phyloP scores from a whole-genome alignment of 2,113 vertebrate species.

The Neolamprologus kungweensis region DNA sequence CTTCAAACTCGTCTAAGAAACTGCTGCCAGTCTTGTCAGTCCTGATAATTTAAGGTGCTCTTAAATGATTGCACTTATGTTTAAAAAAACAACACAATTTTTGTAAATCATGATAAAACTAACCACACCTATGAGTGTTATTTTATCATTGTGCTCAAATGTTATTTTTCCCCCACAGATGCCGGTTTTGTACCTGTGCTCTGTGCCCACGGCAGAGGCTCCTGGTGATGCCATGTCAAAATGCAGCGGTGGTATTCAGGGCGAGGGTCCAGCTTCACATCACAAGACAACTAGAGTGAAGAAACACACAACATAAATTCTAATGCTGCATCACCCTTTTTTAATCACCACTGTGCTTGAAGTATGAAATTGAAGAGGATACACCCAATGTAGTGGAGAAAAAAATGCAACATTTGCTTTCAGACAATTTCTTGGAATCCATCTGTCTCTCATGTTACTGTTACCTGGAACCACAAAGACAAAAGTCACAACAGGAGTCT shows the following conservation, averaged over 20 bases:
- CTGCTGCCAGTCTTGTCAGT: not conserved
- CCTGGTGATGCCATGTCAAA: constrained; percentile 99
- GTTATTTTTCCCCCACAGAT: not conserved
- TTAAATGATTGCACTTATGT: not conserved
- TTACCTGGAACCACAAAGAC: not conserved
- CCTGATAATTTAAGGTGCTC: not conserved
- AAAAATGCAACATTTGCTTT: not conserved
- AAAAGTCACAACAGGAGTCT: not conserved
- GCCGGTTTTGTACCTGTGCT: constrained; percentile 85
- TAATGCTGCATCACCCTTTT: not conserved
- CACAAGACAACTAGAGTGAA: constrained; percentile 88
- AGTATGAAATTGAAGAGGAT: not conserved
- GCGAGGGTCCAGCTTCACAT: constrained; percentile 97
- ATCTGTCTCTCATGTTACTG: not conserved
- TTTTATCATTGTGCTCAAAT: not conserved
- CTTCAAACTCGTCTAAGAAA: not conserved
- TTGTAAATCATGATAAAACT: not conserved
- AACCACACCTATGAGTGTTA: not conserved
- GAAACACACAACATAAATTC: not conserved
- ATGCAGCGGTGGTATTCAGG: constrained; percentile 99
- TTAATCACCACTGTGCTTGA: not conserved
- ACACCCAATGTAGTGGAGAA: not conserved
- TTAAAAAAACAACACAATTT: not conserved
- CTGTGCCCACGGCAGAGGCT: constrained; percentile 99
- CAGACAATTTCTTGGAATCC: not conserved